Base-by-base conservation (phyloP, 2,888 invertebrate species). In the Prenolepis imparis region DNA sequence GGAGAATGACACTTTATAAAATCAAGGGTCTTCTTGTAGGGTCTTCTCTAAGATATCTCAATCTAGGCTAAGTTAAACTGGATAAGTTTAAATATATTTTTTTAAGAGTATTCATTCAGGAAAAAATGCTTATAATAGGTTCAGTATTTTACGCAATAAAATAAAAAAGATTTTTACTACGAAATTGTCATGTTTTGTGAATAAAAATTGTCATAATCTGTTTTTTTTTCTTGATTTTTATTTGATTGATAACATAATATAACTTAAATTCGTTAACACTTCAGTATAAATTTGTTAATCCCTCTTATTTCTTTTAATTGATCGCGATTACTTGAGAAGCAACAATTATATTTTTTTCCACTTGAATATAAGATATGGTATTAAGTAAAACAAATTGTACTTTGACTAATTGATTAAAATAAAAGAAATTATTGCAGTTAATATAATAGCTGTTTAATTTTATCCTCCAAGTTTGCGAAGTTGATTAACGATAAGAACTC, bases 401-500 rank as follows among this genome's bases (percentile, higher is more conserved):
- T 28, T 28, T 28, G 28, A 28, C 28, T 28, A 28, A 28, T 28
- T 28, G 12, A 12, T 48, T 52, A 44, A 15, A 55, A 66, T 9
- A 24, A 18, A 55, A 66, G 24, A 39, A 28, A 66, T 55, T 55
- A 67, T 57, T 28, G 39, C 21, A 70, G 36, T 55, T n/a, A 39
- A 36, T 21, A 57, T 41, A 32, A 67, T 15, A 15, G 41, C 41
- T 39, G 39, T 57, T 67, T 15, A 44, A 59, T 78, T 44, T 28
- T 18, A 12, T 70, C 24, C 15, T 9, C 44, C 44, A 8, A 78
- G 32, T 36, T 61, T 44, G 24, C 24, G 3, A 78, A 70, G 70
- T 70, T 70, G 59, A 32, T 28, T 57, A 67, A 15, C 44, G 78
- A 78, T 70, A 78, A 70, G 59, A 70, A 44, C 21, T 44, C 59